Base-by-base conservation (phyloP, 2,888 invertebrate genomes). In the Spialia ferax region DNA sequence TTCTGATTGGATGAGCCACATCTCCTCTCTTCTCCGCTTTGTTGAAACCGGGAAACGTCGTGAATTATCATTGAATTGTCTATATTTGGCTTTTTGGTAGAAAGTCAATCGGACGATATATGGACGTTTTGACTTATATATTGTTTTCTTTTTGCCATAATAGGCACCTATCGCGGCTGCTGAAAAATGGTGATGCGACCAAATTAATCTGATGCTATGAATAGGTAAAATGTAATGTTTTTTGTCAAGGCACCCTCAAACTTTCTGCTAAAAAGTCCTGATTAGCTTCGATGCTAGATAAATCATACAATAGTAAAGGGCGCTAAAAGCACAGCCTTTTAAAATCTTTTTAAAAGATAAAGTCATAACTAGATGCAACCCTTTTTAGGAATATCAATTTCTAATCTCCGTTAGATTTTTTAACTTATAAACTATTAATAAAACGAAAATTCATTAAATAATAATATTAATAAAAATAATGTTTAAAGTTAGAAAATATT, bases 181-280 rank as follows among this genome's bases (percentile, higher is more conserved):
- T 61, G 67, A 67, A 67, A 60, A 67, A 67, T 67, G 67, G 67
- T 67, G 67, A 67, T 56, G 67, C 67, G 55, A 67, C 48, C 66
- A 67, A 48, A 48, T 48, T 61, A 67, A 38, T 59, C 48, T 67
- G 67, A 67, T 61, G 55, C 67, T 48, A 65, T 59, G 48, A 67
- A 67, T 67, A 67, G 67, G 67, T 67, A 67, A 48, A 48, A 20
- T 48, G 20, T 20, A 20, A 67, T 22, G 54, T 32, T 55, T 45
- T 32, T 59, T n/a, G 29, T 11, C 22, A 54, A 66, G 61, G 48
- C 67, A 56, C 67, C 55, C 67, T 60, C 54, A 61, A 67, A 67
- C 66, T 67, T 67, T 67, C 67, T 67, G 67, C 67, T 67, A 67
- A 67, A 67, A 67, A 67, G 67, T 67, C 67, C 67, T 67, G 38